These are phyloP conservation scores for Notodonta ziczac DNA, from an alignment of 2,888 invertebrate genomes.

Conservation along the genomic window DNA sequence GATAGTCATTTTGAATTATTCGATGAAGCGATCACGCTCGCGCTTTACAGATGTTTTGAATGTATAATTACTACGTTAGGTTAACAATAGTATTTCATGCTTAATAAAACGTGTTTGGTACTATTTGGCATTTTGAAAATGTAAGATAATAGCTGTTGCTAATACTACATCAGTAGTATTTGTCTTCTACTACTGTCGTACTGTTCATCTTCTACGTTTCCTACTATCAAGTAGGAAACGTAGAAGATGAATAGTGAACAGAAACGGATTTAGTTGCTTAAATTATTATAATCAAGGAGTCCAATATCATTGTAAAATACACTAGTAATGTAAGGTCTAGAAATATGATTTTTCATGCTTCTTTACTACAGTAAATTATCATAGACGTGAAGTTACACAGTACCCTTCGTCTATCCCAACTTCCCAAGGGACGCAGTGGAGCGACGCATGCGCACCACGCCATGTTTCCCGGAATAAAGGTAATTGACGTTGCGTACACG, in stretches of 20 bases:
- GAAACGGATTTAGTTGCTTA: not conserved
- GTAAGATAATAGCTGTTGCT: no score
- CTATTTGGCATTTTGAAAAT: not conserved
- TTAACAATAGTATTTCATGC: conserved; percentile 1
- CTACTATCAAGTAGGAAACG: no score
- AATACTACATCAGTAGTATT: no score
- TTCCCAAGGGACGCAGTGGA: conserved; percentile 43
- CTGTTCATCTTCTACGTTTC: no score
- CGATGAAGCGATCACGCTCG: conserved; percentile 47
- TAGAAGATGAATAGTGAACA: no score
- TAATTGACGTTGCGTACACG: conserved; percentile 47
- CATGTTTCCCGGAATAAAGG: conserved; percentile 60
- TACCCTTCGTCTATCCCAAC: not conserved
- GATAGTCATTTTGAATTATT: conserved; percentile 55
- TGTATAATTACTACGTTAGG: conserved; percentile 1
- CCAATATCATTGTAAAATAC: no score
- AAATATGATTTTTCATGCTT: no score
- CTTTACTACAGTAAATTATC: no score
- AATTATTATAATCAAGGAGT: no score
- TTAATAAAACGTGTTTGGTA: not conserved
- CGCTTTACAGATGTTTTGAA: conserved; percentile 10
- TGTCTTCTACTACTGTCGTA: no score
- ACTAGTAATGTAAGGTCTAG: no score
- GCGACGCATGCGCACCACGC: conserved; percentile 49
- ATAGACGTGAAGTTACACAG: no score